phyloP scores from a whole-genome alignment of 2,888 invertebrate species.

The Xylocampa areola region DNA sequence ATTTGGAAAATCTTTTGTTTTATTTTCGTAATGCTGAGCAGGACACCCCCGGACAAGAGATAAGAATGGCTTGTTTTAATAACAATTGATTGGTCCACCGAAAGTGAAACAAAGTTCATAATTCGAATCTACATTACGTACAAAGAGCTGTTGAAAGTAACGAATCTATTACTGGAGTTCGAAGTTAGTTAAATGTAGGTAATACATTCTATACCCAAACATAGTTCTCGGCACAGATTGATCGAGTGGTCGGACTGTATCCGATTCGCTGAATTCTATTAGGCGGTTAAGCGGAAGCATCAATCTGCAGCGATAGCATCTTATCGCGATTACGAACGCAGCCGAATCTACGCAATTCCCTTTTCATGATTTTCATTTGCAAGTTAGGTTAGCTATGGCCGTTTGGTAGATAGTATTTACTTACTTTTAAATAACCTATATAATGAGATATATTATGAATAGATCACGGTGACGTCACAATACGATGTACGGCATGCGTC shows the following conservation, averaged over 20 bases:
- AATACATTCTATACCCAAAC: neutral
- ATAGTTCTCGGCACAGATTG: too few relatives aligned
- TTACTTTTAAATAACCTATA: neutral
- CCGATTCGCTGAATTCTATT: neutral
- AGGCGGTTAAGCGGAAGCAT: slow-evolving; percentile 29
- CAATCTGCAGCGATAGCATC: slow-evolving; percentile 19
- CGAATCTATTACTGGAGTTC: slow-evolving; percentile 6
- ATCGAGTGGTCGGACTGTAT: too few relatives aligned
- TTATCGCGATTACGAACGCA: neutral
- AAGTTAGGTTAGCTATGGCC: neutral
- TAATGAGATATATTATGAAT: too few relatives aligned
- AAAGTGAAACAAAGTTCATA: too few relatives aligned
- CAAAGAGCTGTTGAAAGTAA: neutral
- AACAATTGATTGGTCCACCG: slow-evolving; percentile 23
- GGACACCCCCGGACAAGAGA: slow-evolving; percentile 32
- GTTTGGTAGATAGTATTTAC: neutral
- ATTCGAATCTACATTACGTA: too few relatives aligned
- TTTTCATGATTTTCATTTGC: slow-evolving; percentile 2
- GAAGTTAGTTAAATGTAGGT: neutral
- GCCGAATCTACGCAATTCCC: neutral
- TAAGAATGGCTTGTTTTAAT: slow-evolving; percentile 43
- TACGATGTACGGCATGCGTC: too few relatives aligned
- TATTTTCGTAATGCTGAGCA: slow-evolving; percentile 43
- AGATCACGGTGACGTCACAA: too few relatives aligned
- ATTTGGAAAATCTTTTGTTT: slow-evolving; percentile 71